Percentiles rank a stretch among this genome's conserved stretches.
These are phyloP conservation scores for Autographa gamma DNA, from an alignment of 2,888 invertebrate species.

Conservation along the genomic window DNA sequence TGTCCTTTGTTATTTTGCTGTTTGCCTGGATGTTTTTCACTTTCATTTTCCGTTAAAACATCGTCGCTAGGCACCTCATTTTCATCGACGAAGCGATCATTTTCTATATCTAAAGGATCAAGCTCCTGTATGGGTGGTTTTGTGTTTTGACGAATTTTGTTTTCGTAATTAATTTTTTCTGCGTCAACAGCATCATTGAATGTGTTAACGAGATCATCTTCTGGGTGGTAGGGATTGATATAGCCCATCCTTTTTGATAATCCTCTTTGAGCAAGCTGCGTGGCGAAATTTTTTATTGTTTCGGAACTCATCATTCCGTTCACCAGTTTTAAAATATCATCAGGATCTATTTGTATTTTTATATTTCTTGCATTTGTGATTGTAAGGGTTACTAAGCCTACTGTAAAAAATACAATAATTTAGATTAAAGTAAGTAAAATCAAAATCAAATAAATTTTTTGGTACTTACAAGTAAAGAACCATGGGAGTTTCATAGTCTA, in stretches of 20 bases:
- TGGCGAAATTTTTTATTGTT: conserved; percentile 52
- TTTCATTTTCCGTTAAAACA: conserved; percentile 39
- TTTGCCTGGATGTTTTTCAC: no score
- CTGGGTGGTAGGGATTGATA: conserved; percentile 74
- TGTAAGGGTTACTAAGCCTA: conserved; percentile 23
- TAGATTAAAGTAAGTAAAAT: not conserved
- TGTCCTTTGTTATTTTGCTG: no score
- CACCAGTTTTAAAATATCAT: conserved; percentile 62
- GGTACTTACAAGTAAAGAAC: conserved; percentile 39
- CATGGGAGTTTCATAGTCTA: conserved; percentile 34
- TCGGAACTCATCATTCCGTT: conserved; percentile 47
- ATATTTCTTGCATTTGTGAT: conserved; percentile 54
- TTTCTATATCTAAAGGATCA: conserved; percentile 60
- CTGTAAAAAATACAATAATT: conserved; percentile 30
- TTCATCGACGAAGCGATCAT: conserved; percentile 58
- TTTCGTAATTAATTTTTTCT: not conserved
- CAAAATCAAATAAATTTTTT: not conserved
- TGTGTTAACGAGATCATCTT: conserved; percentile 62
- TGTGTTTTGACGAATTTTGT: conserved; percentile 13
- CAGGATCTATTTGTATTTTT: conserved; percentile 65
- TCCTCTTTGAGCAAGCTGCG: conserved; percentile 49
- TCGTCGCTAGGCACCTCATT: conserved; percentile 51
- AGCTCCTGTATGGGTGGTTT: not conserved
- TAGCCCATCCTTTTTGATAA: conserved; percentile 33
- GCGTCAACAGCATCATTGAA: conserved; percentile 21